Conservation (phyloP, 2,888 invertebrate species). For the Cephonodes hylas region DNA sequence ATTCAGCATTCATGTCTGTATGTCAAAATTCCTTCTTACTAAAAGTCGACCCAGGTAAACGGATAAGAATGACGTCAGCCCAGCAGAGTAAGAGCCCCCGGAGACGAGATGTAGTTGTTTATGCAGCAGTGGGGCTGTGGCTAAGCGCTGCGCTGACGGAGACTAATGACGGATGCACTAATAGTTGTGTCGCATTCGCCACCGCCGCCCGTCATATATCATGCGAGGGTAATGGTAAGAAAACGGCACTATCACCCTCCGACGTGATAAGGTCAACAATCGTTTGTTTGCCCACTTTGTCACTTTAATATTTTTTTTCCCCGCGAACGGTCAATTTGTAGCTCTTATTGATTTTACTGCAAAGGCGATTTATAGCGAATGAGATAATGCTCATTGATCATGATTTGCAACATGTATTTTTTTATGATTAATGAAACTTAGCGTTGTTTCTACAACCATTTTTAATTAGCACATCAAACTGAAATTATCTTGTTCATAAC, state of each 20-base stretch:
- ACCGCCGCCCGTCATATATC: conserved; percentile 62
- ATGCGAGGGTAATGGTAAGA: conserved; percentile 72
- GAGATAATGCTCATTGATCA: too few relatives aligned
- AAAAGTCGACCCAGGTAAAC: background rate
- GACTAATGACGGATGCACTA: conserved; percentile 82
- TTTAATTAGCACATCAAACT: too few relatives aligned
- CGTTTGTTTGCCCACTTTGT: conserved; percentile 56
- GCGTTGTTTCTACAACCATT: too few relatives aligned
- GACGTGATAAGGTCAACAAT: conserved; percentile 71
- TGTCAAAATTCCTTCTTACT: background rate
- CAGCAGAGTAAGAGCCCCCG: conserved; percentile 26
- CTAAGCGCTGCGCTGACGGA: conserved; percentile 71
- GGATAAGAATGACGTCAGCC: conserved; percentile 2
- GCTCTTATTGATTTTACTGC: background rate
- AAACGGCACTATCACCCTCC: conserved; percentile 68
- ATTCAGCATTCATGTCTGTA: background rate
- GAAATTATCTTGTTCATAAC: too few relatives aligned
- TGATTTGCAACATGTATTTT: too few relatives aligned
- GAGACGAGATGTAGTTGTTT: conserved; percentile 57
- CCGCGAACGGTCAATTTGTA: conserved; percentile 4
- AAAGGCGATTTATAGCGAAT: too few relatives aligned
- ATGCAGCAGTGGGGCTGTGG: conserved; percentile 49
- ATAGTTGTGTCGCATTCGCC: conserved; percentile 76
- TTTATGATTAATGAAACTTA: too few relatives aligned
- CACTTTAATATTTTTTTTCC: conserved; percentile 11